Percentiles rank a stretch among this genome's conserved stretches.
Conservation (phyloP, 2,888 invertebrate genomes). For the Standfussiana lucernea region DNA sequence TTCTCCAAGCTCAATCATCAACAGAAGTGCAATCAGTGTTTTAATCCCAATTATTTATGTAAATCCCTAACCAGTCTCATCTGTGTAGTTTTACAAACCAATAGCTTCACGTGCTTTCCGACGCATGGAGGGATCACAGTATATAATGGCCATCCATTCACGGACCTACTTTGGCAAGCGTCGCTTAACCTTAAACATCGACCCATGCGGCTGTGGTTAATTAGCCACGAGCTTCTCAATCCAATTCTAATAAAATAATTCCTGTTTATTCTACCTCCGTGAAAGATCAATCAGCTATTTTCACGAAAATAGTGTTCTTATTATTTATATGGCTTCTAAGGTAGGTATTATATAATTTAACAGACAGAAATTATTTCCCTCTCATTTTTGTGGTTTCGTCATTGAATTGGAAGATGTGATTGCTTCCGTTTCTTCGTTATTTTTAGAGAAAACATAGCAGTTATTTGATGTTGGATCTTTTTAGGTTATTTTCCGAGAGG, state of each 20-base stretch:
- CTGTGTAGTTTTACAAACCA: background rate
- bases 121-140: background rate
- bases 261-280: background rate
- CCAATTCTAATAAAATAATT: background rate
- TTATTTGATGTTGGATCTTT: conserved; percentile 7
- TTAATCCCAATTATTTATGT: background rate
- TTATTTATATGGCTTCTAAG: conserved; percentile 35
- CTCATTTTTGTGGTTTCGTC: conserved; percentile 49
- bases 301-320: conserved; percentile 14
- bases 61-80: background rate
- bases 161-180: background rate
- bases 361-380: background rate
- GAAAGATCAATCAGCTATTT: conserved; percentile 24
- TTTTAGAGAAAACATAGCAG: conserved; percentile 12
- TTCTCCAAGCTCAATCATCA: background rate
- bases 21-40: background rate
- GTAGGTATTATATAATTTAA: conserved; percentile 38
- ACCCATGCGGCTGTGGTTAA: background rate
- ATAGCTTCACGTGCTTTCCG: background rate
- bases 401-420: conserved; percentile 26
- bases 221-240: background rate
- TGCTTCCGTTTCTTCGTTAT: conserved; percentile 17
- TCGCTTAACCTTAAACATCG: background rate
- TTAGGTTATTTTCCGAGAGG: conserved; percentile 6
- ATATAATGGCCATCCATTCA: background rate